Conservation (phyloP, 2,113 vertebrate genomes). For the Sphaerodactylus townsendi region DNA sequence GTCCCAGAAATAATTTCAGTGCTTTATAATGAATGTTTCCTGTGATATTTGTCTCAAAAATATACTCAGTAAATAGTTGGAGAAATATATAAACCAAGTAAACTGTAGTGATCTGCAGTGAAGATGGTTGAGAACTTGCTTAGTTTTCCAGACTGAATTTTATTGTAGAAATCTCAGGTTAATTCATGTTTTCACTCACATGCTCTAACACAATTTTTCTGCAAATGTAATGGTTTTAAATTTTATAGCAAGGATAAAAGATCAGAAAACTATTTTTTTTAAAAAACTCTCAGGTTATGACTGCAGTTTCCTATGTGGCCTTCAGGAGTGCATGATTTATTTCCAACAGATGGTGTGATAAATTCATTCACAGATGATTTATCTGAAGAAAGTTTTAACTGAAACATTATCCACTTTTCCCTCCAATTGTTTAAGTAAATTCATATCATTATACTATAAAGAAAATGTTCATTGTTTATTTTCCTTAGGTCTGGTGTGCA, state of each 20-base stretch:
- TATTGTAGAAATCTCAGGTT: constrained; percentile 2
- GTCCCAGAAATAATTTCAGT: background rate
- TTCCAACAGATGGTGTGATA: constrained; percentile 24
- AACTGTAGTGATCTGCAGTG: background rate
- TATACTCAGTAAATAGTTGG: background rate
- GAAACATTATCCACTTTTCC: constrained; percentile 15
- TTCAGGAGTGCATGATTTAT: background rate
- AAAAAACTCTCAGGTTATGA: constrained; percentile 7
- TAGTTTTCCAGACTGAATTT: background rate
- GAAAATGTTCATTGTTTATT: constrained; percentile 12
- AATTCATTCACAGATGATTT: constrained; percentile 29
- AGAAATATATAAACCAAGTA: background rate
- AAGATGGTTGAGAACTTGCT: background rate
- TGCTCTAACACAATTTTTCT: background rate
- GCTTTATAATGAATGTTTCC: background rate
- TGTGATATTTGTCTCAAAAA: background rate
- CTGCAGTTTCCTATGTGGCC: constrained; percentile 32
- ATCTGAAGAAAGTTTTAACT: constrained; percentile 17
- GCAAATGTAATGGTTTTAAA: background rate
- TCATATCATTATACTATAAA: background rate
- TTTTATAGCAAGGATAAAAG: background rate
- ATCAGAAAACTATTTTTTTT: constrained; percentile 3
- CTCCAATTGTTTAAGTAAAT: constrained; percentile 29
- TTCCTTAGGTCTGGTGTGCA: background rate
- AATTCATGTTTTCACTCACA: constrained; percentile 1